Base-by-base conservation (phyloP, 2,113 vertebrate species). In the Hippocampus zosterae region DNA sequence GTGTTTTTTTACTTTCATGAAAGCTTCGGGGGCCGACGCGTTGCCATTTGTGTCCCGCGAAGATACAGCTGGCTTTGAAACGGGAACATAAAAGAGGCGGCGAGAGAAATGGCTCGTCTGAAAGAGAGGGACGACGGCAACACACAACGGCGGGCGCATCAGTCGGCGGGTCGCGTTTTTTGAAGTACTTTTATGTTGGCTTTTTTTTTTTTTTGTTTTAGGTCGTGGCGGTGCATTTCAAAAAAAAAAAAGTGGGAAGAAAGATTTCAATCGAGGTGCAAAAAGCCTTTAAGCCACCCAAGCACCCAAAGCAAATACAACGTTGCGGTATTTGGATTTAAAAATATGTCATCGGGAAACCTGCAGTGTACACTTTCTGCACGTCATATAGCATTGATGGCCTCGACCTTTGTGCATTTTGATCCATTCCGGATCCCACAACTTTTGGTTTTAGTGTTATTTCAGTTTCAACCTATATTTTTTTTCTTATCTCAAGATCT, bases 1-100 rank as follows among this genome's bases (percentile, higher is more conserved):
- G 40, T 41, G 50, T 25, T 46, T 25, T 46, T 16, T 65, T 46
- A 78, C 42, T 80, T 76, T 72, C 78, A 69, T 81, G 71, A 88
- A 86, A 86, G 70, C 76, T 72, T 80, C 69, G 74, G 74, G 74
- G 71, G 74, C 71, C 33, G 66, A 74, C 25, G 62, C 42, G 41
- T 74, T 87, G 81, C 85, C 82, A 75, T 73, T 37, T 75, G 55
- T 79, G 71, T 82, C 74, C 71, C 70, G 57, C 63, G 5, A 78
- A 73, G 77, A 74, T 72, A 70, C 72, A 68, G 55, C 75, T 73
- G 66, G 74, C 73, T 88, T 85, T 85, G 70, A 88, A 79, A 74
- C 40, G 15, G 40, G 21, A 70, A 84, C 79, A 89, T 90, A 74
- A 90, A 90, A 88, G 75, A 76, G 74, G 53, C 29, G 62, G 41